Base-by-base conservation (phyloP, 2,797 vertebrate species). In the Squalus acanthias region DNA sequence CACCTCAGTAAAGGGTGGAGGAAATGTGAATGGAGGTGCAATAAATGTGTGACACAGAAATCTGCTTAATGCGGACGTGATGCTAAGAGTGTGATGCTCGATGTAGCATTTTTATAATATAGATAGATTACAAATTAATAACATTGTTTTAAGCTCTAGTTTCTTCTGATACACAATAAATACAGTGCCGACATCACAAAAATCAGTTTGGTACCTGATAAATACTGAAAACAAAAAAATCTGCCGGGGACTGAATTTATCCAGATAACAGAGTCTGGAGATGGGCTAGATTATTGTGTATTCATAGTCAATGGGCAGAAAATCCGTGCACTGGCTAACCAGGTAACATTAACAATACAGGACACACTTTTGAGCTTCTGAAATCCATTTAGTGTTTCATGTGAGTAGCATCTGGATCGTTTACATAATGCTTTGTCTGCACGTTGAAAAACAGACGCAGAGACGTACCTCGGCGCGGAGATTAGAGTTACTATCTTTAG, bases 401-500 rank as follows among this genome's bases (percentile, higher is more conserved):
- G 4, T 95, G 93, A 26, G 10, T 26, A 70, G 39, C 93, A 53
- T 95, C 69, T 95, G 39, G 67, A 95, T 95, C 24, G 72, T 69
- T 95, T 95, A 53, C 67, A 53, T 72, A 95, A 95, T 24, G 65
- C 93, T 70, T 93, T n/a, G 63, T n/a, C 13, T 65, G 91, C 63
- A 67, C 33, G 17, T 72, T 26, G 93, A 69, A 39, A 94, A 70
- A 69, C 39, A 67, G 92, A 24, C 65, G 26, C 17, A 8, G 93
- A 50, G 3, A 95, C 39, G 39, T 53, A 50, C 22, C 69, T 46
- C 24, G 9, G 69, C 0, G 26, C 46, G 53, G 69, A 95, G 33
- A 93, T 67, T 93, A 65, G 91, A 29, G 63, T 93, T 93, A 69
- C 65, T 93, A 93, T 93, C 69, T 95, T 50, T 72, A 70, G 69